These are phyloP conservation scores for Coptodon rendalli DNA, from an alignment of 2,113 vertebrate genomes.

Conservation along the genomic window DNA sequence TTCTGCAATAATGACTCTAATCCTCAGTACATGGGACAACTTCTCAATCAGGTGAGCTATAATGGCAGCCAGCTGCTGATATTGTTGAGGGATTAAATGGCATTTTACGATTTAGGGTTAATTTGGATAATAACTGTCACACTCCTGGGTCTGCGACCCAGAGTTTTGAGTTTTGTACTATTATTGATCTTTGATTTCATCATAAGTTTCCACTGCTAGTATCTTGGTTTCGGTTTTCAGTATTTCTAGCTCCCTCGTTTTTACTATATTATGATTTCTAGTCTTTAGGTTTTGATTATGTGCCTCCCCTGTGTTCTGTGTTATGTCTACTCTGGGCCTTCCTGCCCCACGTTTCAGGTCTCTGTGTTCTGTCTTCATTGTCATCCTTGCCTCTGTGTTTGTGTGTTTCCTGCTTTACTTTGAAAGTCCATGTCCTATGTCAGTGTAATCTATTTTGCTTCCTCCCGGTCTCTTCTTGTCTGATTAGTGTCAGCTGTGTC, in stretches of 20 bases:
- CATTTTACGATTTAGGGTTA: neutral
- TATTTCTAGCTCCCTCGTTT: neutral
- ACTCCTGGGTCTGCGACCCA: neutral
- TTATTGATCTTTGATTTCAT: neutral
- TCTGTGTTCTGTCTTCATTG: neutral
- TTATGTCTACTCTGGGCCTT: neutral
- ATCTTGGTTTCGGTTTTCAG: neutral
- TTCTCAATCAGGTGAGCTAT: neutral
- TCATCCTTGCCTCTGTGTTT: neutral
- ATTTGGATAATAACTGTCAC: neutral
- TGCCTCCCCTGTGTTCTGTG: neutral
- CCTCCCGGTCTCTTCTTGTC: neutral
- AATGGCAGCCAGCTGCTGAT: neutral
- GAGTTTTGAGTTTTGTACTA: neutral
- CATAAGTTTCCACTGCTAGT: neutral
- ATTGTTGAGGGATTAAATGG: neutral
- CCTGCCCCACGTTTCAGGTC: neutral
- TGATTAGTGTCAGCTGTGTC: neutral
- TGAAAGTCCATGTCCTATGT: neutral
- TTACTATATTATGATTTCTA: neutral
- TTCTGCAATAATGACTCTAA: neutral
- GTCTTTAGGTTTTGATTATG: neutral
- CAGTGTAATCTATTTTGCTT: neutral
- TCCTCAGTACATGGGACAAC: neutral
- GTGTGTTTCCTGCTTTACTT: neutral